Conservation (phyloP, 2,113 vertebrate genomes). For the Calidris pugnax region DNA sequence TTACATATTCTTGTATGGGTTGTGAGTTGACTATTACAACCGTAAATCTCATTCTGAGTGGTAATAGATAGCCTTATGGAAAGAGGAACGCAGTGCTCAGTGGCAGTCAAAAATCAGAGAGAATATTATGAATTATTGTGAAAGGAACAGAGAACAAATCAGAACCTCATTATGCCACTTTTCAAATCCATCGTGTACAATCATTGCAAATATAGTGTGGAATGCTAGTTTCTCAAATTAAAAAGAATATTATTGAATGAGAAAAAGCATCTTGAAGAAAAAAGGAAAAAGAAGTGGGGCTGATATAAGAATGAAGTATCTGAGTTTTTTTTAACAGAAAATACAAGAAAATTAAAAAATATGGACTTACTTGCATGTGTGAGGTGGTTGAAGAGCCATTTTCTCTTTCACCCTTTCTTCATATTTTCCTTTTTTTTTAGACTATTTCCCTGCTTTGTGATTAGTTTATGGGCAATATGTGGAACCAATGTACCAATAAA, state of each 20-base stretch:
- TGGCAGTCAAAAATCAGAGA: slow-evolving; percentile 21
- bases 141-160: slow-evolving; percentile 44
- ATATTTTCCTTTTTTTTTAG: no score
- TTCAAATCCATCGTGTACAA: slow-evolving; percentile 34
- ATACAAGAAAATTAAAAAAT: neutral
- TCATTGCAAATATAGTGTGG: slow-evolving; percentile 17
- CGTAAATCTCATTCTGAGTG: slow-evolving; percentile 36
- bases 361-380: neutral
- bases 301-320: neutral
- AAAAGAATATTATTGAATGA: slow-evolving; percentile 41
- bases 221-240: slow-evolving; percentile 43
- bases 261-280: neutral
- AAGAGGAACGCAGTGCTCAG: neutral
- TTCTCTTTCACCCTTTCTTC: neutral
- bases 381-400: neutral
- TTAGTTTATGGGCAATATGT: neutral
- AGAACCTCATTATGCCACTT: slow-evolving; percentile 48
- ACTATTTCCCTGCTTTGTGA: neutral
- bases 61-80: slow-evolving; percentile 50
- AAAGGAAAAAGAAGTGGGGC: neutral
- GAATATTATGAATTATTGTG: slow-evolving; percentile 36
- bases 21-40: slow-evolving; percentile 11
- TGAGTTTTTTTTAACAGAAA: neutral
- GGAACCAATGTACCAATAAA: neutral
- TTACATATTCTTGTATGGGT: neutral